Conservation (phyloP, 2,888 invertebrate genomes). For the Cosmia trapezina region DNA sequence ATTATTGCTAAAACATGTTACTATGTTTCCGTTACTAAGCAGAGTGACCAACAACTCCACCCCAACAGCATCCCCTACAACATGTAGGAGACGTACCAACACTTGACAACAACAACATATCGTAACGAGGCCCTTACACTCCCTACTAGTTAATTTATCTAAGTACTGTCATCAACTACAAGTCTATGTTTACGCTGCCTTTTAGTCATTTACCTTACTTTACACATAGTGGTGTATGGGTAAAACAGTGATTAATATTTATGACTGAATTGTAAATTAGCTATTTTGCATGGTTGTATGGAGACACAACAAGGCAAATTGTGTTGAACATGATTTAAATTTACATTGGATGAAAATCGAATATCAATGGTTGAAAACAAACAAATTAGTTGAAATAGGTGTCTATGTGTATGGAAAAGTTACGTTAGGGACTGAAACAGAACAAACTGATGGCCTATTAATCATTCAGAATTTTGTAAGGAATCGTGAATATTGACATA, state of each 20-base stretch:
- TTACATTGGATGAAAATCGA: neutral
- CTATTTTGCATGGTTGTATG: constrained; percentile 31
- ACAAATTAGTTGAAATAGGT: too few species aligned
- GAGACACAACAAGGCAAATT: constrained; percentile 28
- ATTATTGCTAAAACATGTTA: constrained; percentile 11
- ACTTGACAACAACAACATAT: constrained; percentile 67
- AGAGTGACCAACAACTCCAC: constrained; percentile 47
- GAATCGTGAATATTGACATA: neutral
- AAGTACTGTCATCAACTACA: constrained; percentile 76
- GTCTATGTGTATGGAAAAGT: too few species aligned
- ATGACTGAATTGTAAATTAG: constrained; percentile 16
- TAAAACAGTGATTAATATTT: constrained; percentile 32
- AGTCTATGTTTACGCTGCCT: constrained; percentile 62
- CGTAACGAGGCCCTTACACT: constrained; percentile 65
- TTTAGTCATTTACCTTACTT: constrained; percentile 59
- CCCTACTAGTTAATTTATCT: constrained; percentile 75
- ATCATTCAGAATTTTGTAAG: too few species aligned
- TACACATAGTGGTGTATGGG: constrained; percentile 37
- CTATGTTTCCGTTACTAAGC: constrained; percentile 24
- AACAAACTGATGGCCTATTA: neutral
- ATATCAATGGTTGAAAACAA: too few species aligned
- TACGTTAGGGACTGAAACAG: neutral
- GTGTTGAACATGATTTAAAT: neutral
- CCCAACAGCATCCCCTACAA: constrained; percentile 46
- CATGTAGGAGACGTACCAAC: constrained; percentile 52